A percentile compares a stretch with the other conserved stretches of the same genome.
Conservation (phyloP, 2,113 vertebrate genomes). For the Bucco capensis region DNA sequence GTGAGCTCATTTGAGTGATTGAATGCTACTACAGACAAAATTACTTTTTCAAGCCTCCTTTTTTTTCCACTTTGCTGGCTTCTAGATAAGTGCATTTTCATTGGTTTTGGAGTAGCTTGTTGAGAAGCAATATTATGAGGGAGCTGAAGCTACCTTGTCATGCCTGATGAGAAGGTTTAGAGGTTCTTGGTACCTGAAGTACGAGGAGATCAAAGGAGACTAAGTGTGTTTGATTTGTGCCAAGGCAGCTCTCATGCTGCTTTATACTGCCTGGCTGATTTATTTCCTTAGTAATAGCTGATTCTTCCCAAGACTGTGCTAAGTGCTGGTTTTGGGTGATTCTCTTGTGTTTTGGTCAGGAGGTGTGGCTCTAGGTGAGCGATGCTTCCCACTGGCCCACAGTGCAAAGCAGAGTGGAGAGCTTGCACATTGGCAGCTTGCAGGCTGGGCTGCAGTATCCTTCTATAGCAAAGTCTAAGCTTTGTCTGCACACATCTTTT, state of each 20-base stretch:
- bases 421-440: not conserved
- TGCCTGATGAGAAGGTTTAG: not conserved
- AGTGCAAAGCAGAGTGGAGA: not conserved
- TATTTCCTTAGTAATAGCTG: not conserved
- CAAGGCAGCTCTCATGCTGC: no score
- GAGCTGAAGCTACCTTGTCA: not conserved
- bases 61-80: not conserved
- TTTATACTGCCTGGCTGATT: not conserved
- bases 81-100: not conserved
- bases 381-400: not conserved
- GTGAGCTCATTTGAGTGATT: not conserved
- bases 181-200: not conserved
- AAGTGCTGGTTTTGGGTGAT: not conserved
- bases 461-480: not conserved
- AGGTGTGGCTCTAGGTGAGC: not conserved
- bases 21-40: not conserved
- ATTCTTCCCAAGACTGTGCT: not conserved
- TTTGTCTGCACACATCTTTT: not conserved
- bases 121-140: not conserved
- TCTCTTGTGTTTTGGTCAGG: not conserved
- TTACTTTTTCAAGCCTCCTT: not conserved
- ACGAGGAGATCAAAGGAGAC: not conserved
- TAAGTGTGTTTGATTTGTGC: not conserved
- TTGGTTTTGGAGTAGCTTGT: not conserved
- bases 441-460: no score